Evolutionary conservation across 2,113 vertebrate species (phyloP), one percentile per base, ranked within the genome.

Genomic region (Alethe diademata): DNA sequence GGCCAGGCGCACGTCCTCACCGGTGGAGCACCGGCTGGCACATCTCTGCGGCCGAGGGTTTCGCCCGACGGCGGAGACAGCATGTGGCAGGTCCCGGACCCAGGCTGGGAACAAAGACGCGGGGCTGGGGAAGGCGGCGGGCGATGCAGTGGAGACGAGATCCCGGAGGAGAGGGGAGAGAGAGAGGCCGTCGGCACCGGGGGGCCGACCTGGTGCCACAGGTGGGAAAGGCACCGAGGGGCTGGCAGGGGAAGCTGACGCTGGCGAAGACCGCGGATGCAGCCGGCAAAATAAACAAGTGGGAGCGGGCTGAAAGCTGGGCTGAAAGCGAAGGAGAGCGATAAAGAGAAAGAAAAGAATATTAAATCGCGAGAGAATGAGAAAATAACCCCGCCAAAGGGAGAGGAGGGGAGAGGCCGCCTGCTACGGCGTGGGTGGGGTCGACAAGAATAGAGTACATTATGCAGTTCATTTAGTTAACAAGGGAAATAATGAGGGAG

Each of bases 391-490:
- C 97, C 90, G 98, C 97, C 98, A 97, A 94, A 96, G 94, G 97
- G 90, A 95, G 90, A 96, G 91, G 86, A 98, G 98, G 98, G 96
- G 98, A 98, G 98, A 98, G 98, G 98, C 97, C 96, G 97, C 94
- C 97, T 98, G 98, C 98, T 98, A 98, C 98, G 98, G 99, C 98
- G 99, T 99, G 99, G 99, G 99, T 99, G 99, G 99, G 99, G 99
- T 98, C 98, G 99, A 99, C 99, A 99, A 99, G 98, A 99, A 99
- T 99, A 98, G 98, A 99, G 98, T 99, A 99, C 99, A 99, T 99
- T 99, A 99, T 99, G 99, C 99, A 99, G 99, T 99, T 99, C 98
- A 99, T 99, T 99, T 99, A 99, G 99, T 99, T 99, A 99, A 99
- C 99, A 99, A 99, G 99, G 99, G 99, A 99, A 99, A 99, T 99